Base-by-base conservation (phyloP, 2,888 invertebrate genomes). In the Sarcophaga variegata region DNA sequence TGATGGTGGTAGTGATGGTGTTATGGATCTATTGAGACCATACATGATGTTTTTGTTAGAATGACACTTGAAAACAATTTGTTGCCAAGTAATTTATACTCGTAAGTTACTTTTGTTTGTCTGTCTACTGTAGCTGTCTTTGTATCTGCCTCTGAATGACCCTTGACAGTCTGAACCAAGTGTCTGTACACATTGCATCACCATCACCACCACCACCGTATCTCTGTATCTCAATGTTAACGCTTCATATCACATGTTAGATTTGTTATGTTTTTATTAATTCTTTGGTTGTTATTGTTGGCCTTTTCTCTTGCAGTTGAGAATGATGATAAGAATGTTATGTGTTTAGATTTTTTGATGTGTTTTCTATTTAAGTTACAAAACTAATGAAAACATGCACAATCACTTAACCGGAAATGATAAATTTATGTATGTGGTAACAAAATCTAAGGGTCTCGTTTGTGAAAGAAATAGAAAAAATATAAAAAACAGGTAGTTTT, bases 51-150 rank as follows among this genome's bases (percentile, higher is more conserved):
- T 86, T 80, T 74, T 85, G 67, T 81, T 75, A n/a, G 47, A 81
- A 69, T 83, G 83, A 83, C 84, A 88, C 88, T 88, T 81, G 86
- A 86, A 88, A 88, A 85, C 83, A 88, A 88, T 86, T 88, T 88
- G 88, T 86, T 86, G 76, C 76, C 81, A 80, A 88, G 86, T 85
- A 86, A 85, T 88, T 88, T 88, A 88, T 84, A 86, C 78, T 83
- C 69, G 81, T 81, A 25, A 22, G 11, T 64, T 11, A 47, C 12
- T 62, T 17, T 66, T 75, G 63, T 64, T 75, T 75, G 47, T 64
- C 17, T 64, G 47, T 75, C 64, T 64, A 37, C 69, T 71, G 72
- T 83, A 37, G 37, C 37, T 37, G 37, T 37, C 37, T 37, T 6
- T 37, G 37, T 37, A 8, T 37, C 2, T 72, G 82, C 49, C 63